Conservation (phyloP, 2,113 vertebrate genomes). For the Amphiprion percula region DNA sequence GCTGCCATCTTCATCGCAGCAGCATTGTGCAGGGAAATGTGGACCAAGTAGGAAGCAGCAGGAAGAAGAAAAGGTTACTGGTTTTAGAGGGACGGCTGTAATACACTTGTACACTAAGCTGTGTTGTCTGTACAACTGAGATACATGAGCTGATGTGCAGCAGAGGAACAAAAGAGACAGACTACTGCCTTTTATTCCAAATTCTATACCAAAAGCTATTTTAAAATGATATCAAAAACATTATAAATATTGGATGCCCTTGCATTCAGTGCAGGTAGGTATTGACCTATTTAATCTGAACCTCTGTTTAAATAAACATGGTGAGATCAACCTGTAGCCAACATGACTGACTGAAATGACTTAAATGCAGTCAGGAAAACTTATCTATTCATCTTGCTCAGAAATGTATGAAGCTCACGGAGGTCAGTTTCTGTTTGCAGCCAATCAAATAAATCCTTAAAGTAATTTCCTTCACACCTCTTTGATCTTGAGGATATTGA, state of each 20-base stretch:
- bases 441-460: neutral
- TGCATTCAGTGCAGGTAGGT: neutral
- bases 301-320: neutral
- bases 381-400: neutral
- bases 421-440: neutral
- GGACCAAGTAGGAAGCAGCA: conserved; percentile 10
- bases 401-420: neutral
- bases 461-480: neutral
- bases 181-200: neutral
- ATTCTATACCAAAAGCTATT: no score
- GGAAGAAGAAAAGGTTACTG: conserved; percentile 20
- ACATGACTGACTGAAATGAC: neutral
- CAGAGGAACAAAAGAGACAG: neutral
- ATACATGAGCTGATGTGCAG: no score
- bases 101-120: conserved; percentile 8
- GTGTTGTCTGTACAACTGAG: neutral
- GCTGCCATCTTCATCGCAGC: conserved; percentile 34
- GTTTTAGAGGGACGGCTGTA: conserved; percentile 5
- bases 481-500: conserved; percentile 1
- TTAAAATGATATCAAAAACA: no score
- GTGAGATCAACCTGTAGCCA: neutral
- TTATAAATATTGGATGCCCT: neutral
- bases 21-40: conserved; percentile 12
- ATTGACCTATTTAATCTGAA: neutral
- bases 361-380: neutral